Conservation (phyloP, 2,888 invertebrate genomes). For the Eilema depressum region DNA sequence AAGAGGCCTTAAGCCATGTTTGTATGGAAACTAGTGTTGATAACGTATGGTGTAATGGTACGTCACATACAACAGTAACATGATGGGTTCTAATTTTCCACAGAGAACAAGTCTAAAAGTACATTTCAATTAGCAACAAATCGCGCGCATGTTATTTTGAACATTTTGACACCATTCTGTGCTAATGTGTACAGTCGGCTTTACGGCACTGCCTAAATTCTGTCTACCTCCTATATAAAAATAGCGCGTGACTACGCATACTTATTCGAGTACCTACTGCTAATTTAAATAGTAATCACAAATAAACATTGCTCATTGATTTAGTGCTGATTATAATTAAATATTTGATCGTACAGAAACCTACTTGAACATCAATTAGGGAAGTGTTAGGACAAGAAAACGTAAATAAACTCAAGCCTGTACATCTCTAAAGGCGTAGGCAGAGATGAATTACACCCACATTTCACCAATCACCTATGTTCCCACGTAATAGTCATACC, state of each 20-base stretch:
- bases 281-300: background rate
- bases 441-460: background rate
- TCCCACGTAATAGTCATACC: background rate
- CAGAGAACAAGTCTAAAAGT: no score
- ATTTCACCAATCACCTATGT: background rate
- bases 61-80: no score
- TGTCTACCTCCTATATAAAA: background rate
- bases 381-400: background rate
- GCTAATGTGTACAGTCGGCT: background rate
- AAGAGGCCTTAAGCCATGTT: no score
- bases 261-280: no score
- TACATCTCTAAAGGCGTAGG: background rate
- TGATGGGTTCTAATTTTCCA: no score
- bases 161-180: background rate
- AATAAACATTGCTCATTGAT: background rate
- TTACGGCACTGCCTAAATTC: background rate
- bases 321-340: background rate
- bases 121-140: no score
- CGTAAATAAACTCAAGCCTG: background rate
- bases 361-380: background rate
- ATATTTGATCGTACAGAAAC: background rate
- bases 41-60: no score
- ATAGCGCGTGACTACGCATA: slow-evolving; percentile 1
- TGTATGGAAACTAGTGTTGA: no score
- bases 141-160: no score